Conservation (phyloP, 2,888 invertebrate species). For the Drosophila eohydei region DNA sequence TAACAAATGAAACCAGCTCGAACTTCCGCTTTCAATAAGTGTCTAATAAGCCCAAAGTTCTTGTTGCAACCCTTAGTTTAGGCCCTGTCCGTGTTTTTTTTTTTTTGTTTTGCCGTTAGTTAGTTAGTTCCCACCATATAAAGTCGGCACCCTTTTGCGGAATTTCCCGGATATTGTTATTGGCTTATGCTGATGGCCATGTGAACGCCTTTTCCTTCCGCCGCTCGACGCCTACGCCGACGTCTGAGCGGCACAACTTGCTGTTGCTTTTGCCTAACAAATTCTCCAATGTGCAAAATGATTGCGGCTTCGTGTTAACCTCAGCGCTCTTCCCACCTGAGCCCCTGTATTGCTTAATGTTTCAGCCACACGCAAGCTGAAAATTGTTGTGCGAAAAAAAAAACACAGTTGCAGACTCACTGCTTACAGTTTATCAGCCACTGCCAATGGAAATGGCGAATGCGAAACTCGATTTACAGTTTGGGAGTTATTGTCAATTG, state of each 20-base stretch:
- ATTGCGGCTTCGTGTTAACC: slow-evolving; percentile 75
- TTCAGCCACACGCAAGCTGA: slow-evolving; percentile 61
- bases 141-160: slow-evolving; percentile 47
- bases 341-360: slow-evolving; percentile 55
- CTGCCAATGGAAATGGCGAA: too few relatives aligned
- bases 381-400: slow-evolving; percentile 34
- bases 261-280: slow-evolving; percentile 22
- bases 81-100: slow-evolving; percentile 4
- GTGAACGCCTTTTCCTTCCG: slow-evolving; percentile 80
- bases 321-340: background rate
- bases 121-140: slow-evolving; percentile 63
- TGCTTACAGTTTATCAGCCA: background rate
- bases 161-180: slow-evolving; percentile 80
- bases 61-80: slow-evolving; percentile 42
- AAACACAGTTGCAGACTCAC: slow-evolving; percentile 17
- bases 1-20: slow-evolving; percentile 62
- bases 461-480: too few relatives aligned
- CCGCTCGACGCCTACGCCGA: slow-evolving; percentile 60
- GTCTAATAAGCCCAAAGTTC: slow-evolving; percentile 59
- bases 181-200: slow-evolving; percentile 38
- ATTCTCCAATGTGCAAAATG: slow-evolving; percentile 74
- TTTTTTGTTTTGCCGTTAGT: background rate
- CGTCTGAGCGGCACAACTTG: slow-evolving; percentile 14
- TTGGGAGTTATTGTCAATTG: background rate
- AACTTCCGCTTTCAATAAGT: slow-evolving; percentile 57